Conservation (phyloP, 2,797 vertebrate genomes). For the Pseudochaenichthys georgianus region DNA sequence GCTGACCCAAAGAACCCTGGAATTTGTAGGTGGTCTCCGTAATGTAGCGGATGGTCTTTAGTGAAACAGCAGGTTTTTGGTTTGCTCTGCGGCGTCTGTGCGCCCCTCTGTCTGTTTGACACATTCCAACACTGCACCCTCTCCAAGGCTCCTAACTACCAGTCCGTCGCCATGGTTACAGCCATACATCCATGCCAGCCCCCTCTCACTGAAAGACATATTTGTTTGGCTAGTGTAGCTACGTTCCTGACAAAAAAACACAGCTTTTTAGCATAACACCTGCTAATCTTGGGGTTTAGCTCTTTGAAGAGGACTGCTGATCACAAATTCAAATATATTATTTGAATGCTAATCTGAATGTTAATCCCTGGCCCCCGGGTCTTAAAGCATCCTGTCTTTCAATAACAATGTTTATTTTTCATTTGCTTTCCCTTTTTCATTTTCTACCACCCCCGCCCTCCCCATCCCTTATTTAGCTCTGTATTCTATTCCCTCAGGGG, state of each 20-base stretch:
- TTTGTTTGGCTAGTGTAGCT: conserved; percentile 96
- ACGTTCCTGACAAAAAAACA: conserved; percentile 85
- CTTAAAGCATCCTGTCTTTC: conserved; percentile 86
- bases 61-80: conserved; percentile 81
- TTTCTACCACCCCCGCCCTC: conserved; percentile 32
- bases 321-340: conserved; percentile 93
- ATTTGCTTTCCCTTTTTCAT: conserved; percentile 74
- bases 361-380: conserved; percentile 89
- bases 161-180: conserved; percentile 90
- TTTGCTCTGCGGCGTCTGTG: conserved; percentile 80
- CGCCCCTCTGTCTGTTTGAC: conserved; percentile 82
- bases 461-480: conserved; percentile 27
- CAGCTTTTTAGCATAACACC: conserved; percentile 90
- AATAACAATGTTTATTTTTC: conserved; percentile 89
- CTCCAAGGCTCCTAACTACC: conserved; percentile 81
- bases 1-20: conserved; percentile 44
- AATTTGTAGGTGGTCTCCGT: conserved; percentile 81
- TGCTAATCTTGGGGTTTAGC: conserved; percentile 90
- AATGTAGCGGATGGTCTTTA: conserved; percentile 72
- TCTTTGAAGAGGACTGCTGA: conserved; percentile 88
- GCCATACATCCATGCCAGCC: conserved; percentile 90
- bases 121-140: conserved; percentile 84
- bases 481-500: conserved; percentile 41
- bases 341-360: conserved; percentile 91
- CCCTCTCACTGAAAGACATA: conserved; percentile 93